Base-by-base conservation (phyloP, 2,113 vertebrate genomes). In the Tetraodon nigroviridis region DNA sequence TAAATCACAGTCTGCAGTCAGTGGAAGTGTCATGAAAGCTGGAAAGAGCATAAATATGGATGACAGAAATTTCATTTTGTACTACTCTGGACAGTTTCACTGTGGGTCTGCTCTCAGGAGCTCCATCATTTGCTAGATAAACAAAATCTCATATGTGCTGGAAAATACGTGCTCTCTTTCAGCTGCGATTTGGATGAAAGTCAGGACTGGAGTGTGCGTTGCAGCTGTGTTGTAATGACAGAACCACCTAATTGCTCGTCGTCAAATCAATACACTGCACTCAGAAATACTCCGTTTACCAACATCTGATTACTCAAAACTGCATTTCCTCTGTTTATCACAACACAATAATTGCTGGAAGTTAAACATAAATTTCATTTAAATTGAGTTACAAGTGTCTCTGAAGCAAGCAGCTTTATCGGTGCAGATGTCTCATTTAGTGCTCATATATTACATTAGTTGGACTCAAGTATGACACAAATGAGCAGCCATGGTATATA, bases 241-340 rank as follows among this genome's bases (percentile, higher is more conserved):
- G 21, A 37, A 51, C 41, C 59, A 45, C 40, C 44, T 46, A 60
- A 51, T 46, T 70, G 46, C 62, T 44, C 53, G 32, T 37, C 58
- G 53, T 60, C 42, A 64, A 64, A 69, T 78, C 71, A 52, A 52
- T 65, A 32, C 6, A 37, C 51, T 45, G n/a, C 40, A 14, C 57
- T 65, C 27, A 24, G 14, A 70, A 55, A 54, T 47, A 48, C 16
- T 55, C 58, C 32, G 51, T n/a, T 75, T 21, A 58, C 44, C 29
- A 53, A 46, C 40, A 16, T 47, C 27, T 37, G 58, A 67, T 64
- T 53, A 73, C 71, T 75, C 68, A 81, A 79, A 70, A 55, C 44
- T 20, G 22, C 51, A 51, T 67, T 40, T 58, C 50, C 49, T 55
- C 66, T 65, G 56, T 70, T 59, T 54, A 55, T 52, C 44, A 22